Percentiles rank a stretch among this genome's conserved stretches.
Conservation (phyloP, 2,113 vertebrate species). For the Callionymus lyra region DNA sequence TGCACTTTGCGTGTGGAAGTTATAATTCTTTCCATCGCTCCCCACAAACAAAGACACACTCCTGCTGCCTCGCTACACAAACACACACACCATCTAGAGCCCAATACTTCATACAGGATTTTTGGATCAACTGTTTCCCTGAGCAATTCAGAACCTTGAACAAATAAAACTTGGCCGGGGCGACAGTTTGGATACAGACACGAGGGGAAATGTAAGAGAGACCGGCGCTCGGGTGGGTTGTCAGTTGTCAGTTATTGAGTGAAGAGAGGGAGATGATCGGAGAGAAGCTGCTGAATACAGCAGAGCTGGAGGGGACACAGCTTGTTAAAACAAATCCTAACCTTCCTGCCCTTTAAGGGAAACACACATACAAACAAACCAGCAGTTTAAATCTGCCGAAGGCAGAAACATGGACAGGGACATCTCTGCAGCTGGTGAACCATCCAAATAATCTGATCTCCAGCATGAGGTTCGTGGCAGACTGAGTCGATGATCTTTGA, state of each 20-base stretch:
- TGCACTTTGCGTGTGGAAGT: conserved; percentile 9
- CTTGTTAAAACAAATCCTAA: conserved; percentile 33
- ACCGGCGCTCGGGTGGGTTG: neutral
- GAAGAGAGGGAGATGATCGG: conserved; percentile 8
- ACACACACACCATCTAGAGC: neutral
- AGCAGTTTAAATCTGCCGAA: conserved; percentile 6
- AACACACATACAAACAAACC: conserved; percentile 7
- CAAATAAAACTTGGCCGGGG: neutral
- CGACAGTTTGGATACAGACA: neutral
- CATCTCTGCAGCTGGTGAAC: no score
- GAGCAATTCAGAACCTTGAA: neutral
- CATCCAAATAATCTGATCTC: no score
- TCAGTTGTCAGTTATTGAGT: neutral
- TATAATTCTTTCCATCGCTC: neutral
- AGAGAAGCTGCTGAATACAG: conserved; percentile 10
- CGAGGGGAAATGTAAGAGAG: neutral
- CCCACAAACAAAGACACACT: conserved; percentile 3
- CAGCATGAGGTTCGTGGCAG: no score
- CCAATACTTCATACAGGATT: no score
- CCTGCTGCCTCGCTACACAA: neutral
- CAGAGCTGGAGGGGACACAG: conserved; percentile 19
- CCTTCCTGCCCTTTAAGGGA: conserved; percentile 6
- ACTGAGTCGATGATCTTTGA: no score
- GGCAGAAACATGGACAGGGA: no score
- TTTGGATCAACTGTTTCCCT: no score